Evolutionary conservation across 2,797 vertebrate species (phyloP).

Genomic region (Argyrosomus regius): DNA sequence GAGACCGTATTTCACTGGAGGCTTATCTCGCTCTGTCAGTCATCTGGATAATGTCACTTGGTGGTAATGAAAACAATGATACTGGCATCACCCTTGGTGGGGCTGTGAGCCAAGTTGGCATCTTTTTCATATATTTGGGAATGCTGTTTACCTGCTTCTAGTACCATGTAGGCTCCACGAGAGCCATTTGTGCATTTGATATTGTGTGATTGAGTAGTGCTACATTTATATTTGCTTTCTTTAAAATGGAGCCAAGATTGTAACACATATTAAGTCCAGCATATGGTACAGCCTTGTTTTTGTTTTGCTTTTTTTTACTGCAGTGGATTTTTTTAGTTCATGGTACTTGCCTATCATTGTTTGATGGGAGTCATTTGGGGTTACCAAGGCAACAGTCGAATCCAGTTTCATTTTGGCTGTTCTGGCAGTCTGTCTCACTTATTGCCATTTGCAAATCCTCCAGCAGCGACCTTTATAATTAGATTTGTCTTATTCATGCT

Average conservation of each 20-base stretch:
- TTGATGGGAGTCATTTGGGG: constrained; percentile 62
- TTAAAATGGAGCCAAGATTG: not conserved
- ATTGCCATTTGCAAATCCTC: constrained; percentile 52
- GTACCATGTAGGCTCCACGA: not conserved
- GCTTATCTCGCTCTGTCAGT: constrained; percentile 51
- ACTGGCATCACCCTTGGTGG: constrained; percentile 15
- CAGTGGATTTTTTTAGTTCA: constrained; percentile 24
- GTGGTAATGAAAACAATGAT: constrained; percentile 59
- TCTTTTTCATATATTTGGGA: constrained; percentile 15
- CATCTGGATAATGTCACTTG: constrained; percentile 56
- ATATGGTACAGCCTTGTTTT: not conserved
- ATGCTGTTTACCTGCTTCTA: constrained; percentile 17
- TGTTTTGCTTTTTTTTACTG: constrained; percentile 6
- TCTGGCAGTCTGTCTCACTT: constrained; percentile 42
- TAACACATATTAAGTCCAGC: no score
- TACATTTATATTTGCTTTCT: not conserved
- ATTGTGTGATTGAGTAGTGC: not conserved
- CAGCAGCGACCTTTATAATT: constrained; percentile 64
- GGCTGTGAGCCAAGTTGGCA: constrained; percentile 11
- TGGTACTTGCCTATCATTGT: constrained; percentile 45
- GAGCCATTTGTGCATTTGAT: not conserved
- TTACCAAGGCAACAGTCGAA: constrained; percentile 72
- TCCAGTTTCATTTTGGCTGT: constrained; percentile 52
- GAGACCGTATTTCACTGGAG: constrained; percentile 35
- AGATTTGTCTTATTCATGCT: constrained; percentile 51